A percentile compares a stretch with the other conserved stretches of the same genome.
These are phyloP conservation scores for Calephelis virginiensis DNA, from an alignment of 1,140 invertebrate species.

Conservation along the genomic window DNA sequence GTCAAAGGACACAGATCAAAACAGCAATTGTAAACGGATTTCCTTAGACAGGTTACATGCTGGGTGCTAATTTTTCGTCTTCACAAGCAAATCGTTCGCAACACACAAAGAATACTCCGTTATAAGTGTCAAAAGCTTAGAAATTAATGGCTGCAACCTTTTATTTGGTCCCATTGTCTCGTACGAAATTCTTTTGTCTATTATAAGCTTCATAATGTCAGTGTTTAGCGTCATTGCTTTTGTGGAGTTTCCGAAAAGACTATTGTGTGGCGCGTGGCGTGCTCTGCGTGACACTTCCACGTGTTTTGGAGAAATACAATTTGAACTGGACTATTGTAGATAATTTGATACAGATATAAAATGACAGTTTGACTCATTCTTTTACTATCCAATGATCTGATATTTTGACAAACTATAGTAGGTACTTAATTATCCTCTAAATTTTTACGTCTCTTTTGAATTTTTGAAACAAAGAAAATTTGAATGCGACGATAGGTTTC, in stretches of 20 bases:
- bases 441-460: too few species aligned
- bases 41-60: slow-evolving; percentile 46
- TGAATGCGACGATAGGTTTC: too few species aligned
- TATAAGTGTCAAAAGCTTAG: slow-evolving; percentile 69
- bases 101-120: slow-evolving; percentile 62
- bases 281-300: slow-evolving; percentile 50
- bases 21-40: slow-evolving; percentile 22
- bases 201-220: slow-evolving; percentile 67
- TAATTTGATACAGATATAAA: slow-evolving; percentile 2
- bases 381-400: too few species aligned
- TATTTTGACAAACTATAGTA: too few species aligned
- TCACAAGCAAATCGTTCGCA: slow-evolving; percentile 30
- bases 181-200: slow-evolving; percentile 68
- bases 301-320: slow-evolving; percentile 19
- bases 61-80: slow-evolving; percentile 55
- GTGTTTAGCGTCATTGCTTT: slow-evolving; percentile 73
- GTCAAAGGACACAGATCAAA: slow-evolving; percentile 23
- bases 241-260: slow-evolving; percentile 59
- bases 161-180: slow-evolving; percentile 66
- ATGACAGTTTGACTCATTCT: background rate
- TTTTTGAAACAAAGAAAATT: too few species aligned
- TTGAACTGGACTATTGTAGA: background rate
- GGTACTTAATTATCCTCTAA: too few species aligned
- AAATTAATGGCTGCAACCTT: slow-evolving; percentile 72
- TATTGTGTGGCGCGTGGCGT: slow-evolving; percentile 58